These are phyloP conservation scores for Syngnathus floridae DNA, from an alignment of 2,113 vertebrate genomes.

Conservation along the genomic window DNA sequence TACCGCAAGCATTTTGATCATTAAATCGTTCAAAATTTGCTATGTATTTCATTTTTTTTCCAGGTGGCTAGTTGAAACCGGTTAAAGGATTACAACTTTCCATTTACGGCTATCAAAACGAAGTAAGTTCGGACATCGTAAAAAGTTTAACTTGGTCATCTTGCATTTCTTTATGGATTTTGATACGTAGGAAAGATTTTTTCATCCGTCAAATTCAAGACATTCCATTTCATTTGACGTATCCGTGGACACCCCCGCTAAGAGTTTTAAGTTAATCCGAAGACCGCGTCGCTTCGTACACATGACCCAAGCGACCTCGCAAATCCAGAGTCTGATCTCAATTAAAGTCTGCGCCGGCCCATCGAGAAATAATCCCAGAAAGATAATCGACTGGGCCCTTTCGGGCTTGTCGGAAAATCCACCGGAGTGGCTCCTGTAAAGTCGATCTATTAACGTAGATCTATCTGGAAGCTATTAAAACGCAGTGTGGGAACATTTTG, in stretches of 20 bases:
- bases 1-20: not conserved
- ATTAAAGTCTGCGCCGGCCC: not conserved
- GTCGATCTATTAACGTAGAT: not conserved
- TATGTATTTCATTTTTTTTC: not conserved
- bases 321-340: constrained; percentile 1
- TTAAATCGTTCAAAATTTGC: not conserved
- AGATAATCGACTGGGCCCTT: not conserved
- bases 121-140: no score
- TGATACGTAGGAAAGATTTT: no score
- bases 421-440: not conserved
- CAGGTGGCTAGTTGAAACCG: no score
- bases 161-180: no score
- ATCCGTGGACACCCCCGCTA: not conserved
- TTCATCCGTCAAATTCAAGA: no score
- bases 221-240: not conserved
- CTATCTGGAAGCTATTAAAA: not conserved
- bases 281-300: not conserved
- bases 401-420: not conserved
- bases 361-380: not conserved
- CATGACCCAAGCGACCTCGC: not conserved
- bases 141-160: no score
- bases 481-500: constrained; percentile 8
- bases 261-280: not conserved
- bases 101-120: no score
- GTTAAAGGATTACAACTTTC: no score